Percentiles rank a stretch among this genome's conserved stretches.
Evolutionary conservation across 1,140 invertebrate species (phyloP).

Genomic region (Psix sp.): DNA sequence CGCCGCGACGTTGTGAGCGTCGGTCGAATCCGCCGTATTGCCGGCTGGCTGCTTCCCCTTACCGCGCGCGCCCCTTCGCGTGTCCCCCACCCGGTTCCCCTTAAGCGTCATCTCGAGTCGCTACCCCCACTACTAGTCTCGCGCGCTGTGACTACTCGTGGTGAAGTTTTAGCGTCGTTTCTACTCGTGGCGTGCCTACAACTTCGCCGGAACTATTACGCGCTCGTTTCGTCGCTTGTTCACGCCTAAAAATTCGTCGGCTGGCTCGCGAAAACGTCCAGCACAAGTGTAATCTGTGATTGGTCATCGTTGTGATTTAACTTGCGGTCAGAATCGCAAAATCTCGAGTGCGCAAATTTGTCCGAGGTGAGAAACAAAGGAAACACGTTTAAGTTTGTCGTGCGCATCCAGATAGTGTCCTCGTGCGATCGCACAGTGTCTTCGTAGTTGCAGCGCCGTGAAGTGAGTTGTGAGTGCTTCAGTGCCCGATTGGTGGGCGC

Average conservation of each 20-base stretch:
- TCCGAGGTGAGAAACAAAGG: conserved; percentile 30
- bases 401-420: too few relatives aligned
- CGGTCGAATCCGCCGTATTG: conserved; percentile 52
- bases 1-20: conserved; percentile 45
- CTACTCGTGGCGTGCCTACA: conserved; percentile 69
- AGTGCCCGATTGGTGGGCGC: neutral
- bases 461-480: conserved; percentile 12
- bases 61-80: conserved; percentile 15
- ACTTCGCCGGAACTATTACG: conserved; percentile 71
- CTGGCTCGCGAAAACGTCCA: too few relatives aligned
- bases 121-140: conserved; percentile 43
- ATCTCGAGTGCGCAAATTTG: too few relatives aligned
- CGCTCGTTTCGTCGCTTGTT: conserved; percentile 62
- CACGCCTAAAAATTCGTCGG: neutral
- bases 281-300: too few relatives aligned
- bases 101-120: conserved; percentile 44
- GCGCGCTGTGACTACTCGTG: conserved; percentile 67
- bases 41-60: conserved; percentile 28
- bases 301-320: too few relatives aligned
- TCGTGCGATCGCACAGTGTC: too few relatives aligned
- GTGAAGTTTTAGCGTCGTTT: conserved; percentile 73
- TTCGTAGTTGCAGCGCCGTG: conserved; percentile 27
- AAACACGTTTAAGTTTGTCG: conserved; percentile 26
- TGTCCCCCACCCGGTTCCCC: conserved; percentile 30
- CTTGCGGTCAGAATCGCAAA: too few relatives aligned